Base-by-base conservation (phyloP, 1,140 invertebrate species). In the Lepidurus apus region DNA sequence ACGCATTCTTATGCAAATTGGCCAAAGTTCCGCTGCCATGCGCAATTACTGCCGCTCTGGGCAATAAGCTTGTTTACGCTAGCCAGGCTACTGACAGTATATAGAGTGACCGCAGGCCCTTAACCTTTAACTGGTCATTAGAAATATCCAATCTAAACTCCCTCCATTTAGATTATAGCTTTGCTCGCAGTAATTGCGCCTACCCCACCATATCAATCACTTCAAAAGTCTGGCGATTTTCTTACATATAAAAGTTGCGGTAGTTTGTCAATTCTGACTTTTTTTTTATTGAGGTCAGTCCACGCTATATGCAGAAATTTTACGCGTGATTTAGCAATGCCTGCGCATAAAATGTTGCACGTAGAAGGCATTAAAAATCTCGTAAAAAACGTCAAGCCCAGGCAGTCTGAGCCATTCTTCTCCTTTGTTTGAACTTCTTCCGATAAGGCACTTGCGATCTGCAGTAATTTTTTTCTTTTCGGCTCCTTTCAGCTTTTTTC, bases 381-480 rank as follows among this genome's bases (percentile, higher is more conserved):
- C 53, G 53, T 65, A 65, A 65, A 65, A 13, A 65, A 65, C n/a
- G 53, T 65, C 53, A 65, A 21, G 53, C 53, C 17, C 53, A 65
- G 53, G 53, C 53, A 65, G 53, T 65, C 53, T 65, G 7, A 21
- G 53, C 53, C 53, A 65, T 65, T 65, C 53, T 65, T 65, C 53
- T 65, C 21, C 53, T n/a, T 65, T 65, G 53, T 65, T 65, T 65
- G 53, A n/a, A 65, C 53, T 21, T n/a, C 53, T 65, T 65, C 13
- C 53, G 53, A 65, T 65, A 65, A 65, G n/a, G 53, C 53, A 65
- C 53, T 65, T 21, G 53, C 53, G 53, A 65, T 65, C 53, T 21
- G 21, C 53, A 65, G 53, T 21, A 17, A 21, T 65, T 65, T 65
- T 65, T 65, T 65, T 21, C 6, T 65, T 13, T 65, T 65, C 9